These are phyloP conservation scores for Rhodeus uyekii DNA, from an alignment of 2,797 vertebrate genomes.

Conservation along the genomic window DNA sequence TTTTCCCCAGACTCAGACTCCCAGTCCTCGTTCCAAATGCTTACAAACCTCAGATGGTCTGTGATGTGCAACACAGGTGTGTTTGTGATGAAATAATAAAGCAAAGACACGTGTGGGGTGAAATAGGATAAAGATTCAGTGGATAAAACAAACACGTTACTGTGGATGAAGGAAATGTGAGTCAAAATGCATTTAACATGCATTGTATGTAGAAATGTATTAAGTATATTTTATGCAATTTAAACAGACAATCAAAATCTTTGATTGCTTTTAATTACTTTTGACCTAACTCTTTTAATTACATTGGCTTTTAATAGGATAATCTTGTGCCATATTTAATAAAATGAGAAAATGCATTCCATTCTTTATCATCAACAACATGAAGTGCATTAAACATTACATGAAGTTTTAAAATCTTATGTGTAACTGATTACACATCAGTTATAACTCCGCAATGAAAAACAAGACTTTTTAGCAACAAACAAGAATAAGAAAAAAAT, in stretches of 20 bases:
- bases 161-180: too few relatives aligned
- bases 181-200: conserved; percentile 1
- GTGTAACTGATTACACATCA: not conserved
- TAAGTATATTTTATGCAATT: not conserved
- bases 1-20: conserved; percentile 33
- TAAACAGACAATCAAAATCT: not conserved
- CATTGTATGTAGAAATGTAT: not conserved
- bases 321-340: not conserved
- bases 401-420: not conserved
- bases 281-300: not conserved
- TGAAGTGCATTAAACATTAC: not conserved
- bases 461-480: not conserved
- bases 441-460: not conserved
- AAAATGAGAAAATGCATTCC: not conserved
- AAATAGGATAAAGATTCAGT: conserved; percentile 34
- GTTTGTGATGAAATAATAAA: conserved; percentile 35
- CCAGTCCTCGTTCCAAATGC: not conserved
- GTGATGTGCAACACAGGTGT: conserved; percentile 47
- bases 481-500: too few relatives aligned
- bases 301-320: not conserved
- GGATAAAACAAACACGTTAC: conserved; percentile 48
- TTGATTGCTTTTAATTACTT: not conserved
- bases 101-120: conserved; percentile 33
- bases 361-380: not conserved
- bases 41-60: not conserved